Conservation (phyloP, 2,113 vertebrate species). For the Boleophthalmus pectinirostris region DNA sequence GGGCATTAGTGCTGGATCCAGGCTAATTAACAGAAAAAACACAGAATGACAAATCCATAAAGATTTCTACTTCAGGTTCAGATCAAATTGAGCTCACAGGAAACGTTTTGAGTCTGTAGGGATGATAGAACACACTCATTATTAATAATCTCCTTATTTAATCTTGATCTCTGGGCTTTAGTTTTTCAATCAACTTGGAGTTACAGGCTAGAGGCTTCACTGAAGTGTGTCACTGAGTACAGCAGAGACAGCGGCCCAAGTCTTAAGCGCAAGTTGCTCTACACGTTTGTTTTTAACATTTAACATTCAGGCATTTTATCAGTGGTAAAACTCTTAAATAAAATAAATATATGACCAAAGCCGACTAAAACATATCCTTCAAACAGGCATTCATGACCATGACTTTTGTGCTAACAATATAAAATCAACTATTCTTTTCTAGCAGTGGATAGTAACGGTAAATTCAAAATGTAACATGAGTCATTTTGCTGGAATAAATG, state of each 20-base stretch:
- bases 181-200: conserved; percentile 76
- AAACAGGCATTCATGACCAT: conserved; percentile 44
- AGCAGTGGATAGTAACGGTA: conserved; percentile 80
- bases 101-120: conserved; percentile 63
- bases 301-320: conserved; percentile 26
- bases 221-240: conserved; percentile 42
- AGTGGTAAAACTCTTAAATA: conserved; percentile 31
- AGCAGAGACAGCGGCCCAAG: conserved; percentile 8
- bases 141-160: conserved; percentile 77
- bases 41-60: conserved; percentile 36
- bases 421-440: conserved; percentile 80
- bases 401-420: conserved; percentile 71
- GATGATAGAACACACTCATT: conserved; percentile 67
- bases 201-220: conserved; percentile 62
- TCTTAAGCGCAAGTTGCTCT: conserved; percentile 16
- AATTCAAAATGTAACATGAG: conserved; percentile 85
- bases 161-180: conserved; percentile 74
- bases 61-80: conserved; percentile 65
- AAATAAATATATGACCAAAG: conserved; percentile 31
- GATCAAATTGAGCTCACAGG: conserved; percentile 51
- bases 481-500: conserved; percentile 91
- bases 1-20: conserved; percentile 64
- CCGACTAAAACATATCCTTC: conserved; percentile 22
- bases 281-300: conserved; percentile 22
- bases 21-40: conserved; percentile 69